Evolutionary conservation across 2,113 vertebrate genomes (phyloP), one percentile per base, ranked within the genome.

Genomic region (Aspidoscelis tigris): DNA sequence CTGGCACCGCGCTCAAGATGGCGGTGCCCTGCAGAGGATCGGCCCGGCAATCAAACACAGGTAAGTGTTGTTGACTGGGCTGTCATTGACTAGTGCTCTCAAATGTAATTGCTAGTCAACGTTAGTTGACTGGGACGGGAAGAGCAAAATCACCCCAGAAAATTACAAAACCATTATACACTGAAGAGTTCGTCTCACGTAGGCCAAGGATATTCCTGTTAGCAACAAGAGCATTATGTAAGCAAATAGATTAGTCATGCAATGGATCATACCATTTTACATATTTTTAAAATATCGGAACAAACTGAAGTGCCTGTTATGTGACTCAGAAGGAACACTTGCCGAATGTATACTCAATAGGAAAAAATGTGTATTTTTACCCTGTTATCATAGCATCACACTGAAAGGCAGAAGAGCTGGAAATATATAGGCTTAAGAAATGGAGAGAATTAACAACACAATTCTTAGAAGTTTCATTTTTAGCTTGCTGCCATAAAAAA

Each of bases 191-290:
- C 71, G 66, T 78, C 53, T 76, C 86, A 81, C 81, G 80, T 84
- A 81, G 0, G 44, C 50, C 81, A 88, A 77, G 77, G 81, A 78
- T 88, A 89, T 73, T 88, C 82, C 89, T 85, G 89, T 88, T 88
- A 91, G 77, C 82, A 85, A 83, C 81, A 85, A 84, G 83, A 88
- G 88, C 47, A 65, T 87, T 92, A 90, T 89, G 85, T 66, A 91
- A 80, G 91, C 87, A 93, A 91, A 83, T 0, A 1, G 20, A 80
- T 92, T 92, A 93, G 88, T 93, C 93, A 93, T 76, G 73, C 81
- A 83, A 84, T 81, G 80, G 80, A 88, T 90, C 89, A 86, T 87
- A 77, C 79, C 0, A 1, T 24, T 39, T 47, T 44, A 47, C 3
- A 61, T 39, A 84, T 92, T 84, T 84, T 84, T 88, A 75, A 91